Conservation (phyloP, 2,888 invertebrate species). For the Volucella inflata region DNA sequence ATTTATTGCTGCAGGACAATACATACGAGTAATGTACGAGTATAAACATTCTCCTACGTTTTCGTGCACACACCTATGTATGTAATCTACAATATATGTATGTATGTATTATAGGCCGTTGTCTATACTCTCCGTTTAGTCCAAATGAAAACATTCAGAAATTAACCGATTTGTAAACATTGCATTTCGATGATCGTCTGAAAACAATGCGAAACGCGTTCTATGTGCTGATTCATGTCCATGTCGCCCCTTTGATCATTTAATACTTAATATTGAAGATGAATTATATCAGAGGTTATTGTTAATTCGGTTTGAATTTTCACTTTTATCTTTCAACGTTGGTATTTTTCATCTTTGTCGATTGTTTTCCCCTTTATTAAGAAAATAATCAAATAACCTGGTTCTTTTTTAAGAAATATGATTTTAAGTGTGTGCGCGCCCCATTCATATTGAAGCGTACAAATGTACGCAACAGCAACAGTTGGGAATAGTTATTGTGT, state of each 20-base stretch:
- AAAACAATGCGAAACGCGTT: conserved; percentile 59
- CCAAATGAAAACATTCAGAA: conserved; percentile 59
- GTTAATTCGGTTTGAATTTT: conserved; percentile 68
- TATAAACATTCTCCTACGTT: too few relatives aligned
- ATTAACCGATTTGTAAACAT: conserved; percentile 44
- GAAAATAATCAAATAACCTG: conserved; percentile 71
- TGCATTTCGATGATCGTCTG: conserved; percentile 31
- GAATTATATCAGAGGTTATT: conserved; percentile 58
- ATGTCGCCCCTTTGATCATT: conserved; percentile 75
- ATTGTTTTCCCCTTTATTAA: conserved; percentile 67
- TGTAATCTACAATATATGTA: too few relatives aligned
- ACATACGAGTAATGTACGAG: conserved; percentile 2
- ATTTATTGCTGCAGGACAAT: conserved; percentile 56
- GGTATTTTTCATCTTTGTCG: conserved; percentile 53
- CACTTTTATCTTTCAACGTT: conserved; percentile 69
- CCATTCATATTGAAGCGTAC: conserved; percentile 24
- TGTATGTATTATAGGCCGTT: background rate
- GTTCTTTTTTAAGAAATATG: conserved; percentile 58
- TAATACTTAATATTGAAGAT: conserved; percentile 74
- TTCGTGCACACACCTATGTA: too few relatives aligned
- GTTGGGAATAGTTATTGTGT: conserved; percentile 54
- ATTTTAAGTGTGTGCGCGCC: conserved; percentile 10
- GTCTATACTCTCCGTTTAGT: conserved; percentile 7
- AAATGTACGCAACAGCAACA: conserved; percentile 42
- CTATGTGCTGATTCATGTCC: conserved; percentile 56